Evolutionary conservation across 2,888 invertebrate genomes (phyloP).

Genomic region (Xylophagus ater): DNA sequence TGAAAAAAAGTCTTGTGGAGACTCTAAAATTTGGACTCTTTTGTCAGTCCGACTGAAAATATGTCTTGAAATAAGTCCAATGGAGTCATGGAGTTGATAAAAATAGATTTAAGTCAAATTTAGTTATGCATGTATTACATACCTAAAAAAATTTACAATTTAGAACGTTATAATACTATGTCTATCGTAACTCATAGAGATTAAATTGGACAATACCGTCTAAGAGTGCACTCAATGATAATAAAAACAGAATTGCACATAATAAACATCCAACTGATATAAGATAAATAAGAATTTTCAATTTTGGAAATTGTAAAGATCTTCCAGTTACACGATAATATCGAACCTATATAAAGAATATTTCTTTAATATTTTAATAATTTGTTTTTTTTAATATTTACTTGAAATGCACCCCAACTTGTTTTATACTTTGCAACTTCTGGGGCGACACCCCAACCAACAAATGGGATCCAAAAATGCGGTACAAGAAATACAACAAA

Average conservation of each 20-base stretch:
- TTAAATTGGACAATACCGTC: conserved; percentile 40
- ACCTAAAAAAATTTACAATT: too few relatives aligned
- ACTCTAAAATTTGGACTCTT: too few relatives aligned
- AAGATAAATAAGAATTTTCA: conserved; percentile 49
- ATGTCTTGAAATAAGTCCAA: too few relatives aligned
- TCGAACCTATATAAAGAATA: conserved; percentile 36
- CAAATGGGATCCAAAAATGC: conserved; percentile 59
- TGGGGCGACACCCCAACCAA: conserved; percentile 57
- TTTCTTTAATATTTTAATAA: not conserved
- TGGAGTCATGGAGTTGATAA: too few relatives aligned
- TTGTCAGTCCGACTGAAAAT: too few relatives aligned
- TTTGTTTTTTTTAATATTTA: conserved; percentile 26
- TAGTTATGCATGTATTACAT: too few relatives aligned
- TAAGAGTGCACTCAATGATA: conserved; percentile 48
- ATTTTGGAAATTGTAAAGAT: conserved; percentile 48
- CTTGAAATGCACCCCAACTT: conserved; percentile 56
- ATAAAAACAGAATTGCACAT: conserved; percentile 47
- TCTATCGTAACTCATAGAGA: too few relatives aligned
- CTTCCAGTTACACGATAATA: conserved; percentile 49
- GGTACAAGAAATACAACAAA: conserved; percentile 56
- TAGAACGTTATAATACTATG: too few relatives aligned
- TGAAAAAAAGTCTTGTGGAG: too few relatives aligned
- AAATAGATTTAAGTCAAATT: too few relatives aligned
- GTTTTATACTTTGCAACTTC: conserved; percentile 60
- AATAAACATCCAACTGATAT: conserved; percentile 52